These are phyloP conservation scores for Pterostichus niger DNA, from an alignment of 2,888 invertebrate species.

Conservation along the genomic window DNA sequence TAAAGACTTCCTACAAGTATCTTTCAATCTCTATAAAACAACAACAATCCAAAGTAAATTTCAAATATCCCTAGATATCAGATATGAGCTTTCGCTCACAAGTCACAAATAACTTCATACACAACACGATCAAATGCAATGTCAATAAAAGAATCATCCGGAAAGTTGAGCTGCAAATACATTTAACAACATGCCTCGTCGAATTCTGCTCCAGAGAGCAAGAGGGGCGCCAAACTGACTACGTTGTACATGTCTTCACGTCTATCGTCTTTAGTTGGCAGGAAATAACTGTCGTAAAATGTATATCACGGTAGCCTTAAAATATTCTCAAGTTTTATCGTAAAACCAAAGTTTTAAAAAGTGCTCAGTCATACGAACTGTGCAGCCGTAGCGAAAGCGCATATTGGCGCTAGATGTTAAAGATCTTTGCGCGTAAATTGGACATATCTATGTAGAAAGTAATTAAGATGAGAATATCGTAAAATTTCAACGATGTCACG, in stretches of 20 bases:
- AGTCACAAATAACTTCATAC: constrained; percentile 48
- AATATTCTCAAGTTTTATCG: constrained; percentile 61
- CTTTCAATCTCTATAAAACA: too few relatives aligned
- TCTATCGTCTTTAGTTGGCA: constrained; percentile 55
- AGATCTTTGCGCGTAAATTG: not conserved
- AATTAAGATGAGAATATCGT: too few relatives aligned
- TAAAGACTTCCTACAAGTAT: too few relatives aligned
- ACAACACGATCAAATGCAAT: constrained; percentile 59
- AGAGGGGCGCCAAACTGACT: not conserved
- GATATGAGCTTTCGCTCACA: too few relatives aligned
- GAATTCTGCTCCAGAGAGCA: not conserved
- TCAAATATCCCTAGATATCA: too few relatives aligned
- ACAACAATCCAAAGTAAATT: too few relatives aligned
- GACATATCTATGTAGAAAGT: too few relatives aligned
- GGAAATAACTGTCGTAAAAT: constrained; percentile 64
- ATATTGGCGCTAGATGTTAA: constrained; percentile 8
- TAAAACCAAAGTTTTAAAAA: constrained; percentile 62
- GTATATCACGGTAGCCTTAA: constrained; percentile 52
- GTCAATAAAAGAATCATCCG: constrained; percentile 59
- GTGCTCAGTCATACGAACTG: constrained; percentile 34
- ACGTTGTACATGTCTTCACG: constrained; percentile 18
- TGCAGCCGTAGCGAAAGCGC: not conserved
- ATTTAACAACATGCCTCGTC: constrained; percentile 32
- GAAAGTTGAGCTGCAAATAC: constrained; percentile 57
- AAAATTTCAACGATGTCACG: too few relatives aligned